Evolutionary conservation across 1,140 invertebrate genomes (phyloP), one percentile per base, ranked within the genome.

Genomic region (Arion vulgaris): DNA sequence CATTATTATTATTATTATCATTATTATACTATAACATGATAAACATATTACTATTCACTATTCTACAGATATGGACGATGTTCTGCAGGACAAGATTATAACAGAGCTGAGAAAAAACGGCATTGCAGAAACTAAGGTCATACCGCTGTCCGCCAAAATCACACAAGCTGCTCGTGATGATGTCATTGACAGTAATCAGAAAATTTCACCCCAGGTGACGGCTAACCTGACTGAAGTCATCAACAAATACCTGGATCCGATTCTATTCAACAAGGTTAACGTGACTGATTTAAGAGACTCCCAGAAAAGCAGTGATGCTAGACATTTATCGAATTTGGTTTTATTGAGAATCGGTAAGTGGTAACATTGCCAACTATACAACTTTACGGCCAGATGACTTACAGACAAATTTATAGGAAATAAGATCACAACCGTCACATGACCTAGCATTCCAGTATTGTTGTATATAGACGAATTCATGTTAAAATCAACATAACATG

Each of bases 31-130:
- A n/a, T n/a, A n/a, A n/a, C n/a, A n/a, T n/a, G n/a, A n/a, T n/a
- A n/a, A n/a, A n/a, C n/a, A n/a, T n/a, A n/a, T n/a, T n/a, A n/a
- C n/a, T n/a, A n/a, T n/a, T n/a, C n/a, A n/a, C n/a, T n/a, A n/a
- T n/a, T n/a, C n/a, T n/a, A n/a, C 41, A 80, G 78, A 80, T 15
- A 53, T 80, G 66, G 78, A 80, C 15, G 78, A 80, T 28, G 78
- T 80, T 13, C 28, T 80, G 15, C 78, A 80, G 51, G 78, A 80
- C 78, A 80, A 80, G 39, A 80, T 80, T 2, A 66, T 41, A 34
- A 45, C 39, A 34, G 66, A 69, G 38, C 78, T 80, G 0, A 41
- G 78, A 45, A 39, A 80, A n/a, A 71, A 69, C 45, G 78, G 78
- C 66, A 71, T 80, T 0, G 13, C 78, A 9, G 78, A 80, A 41